phyloP scores from a whole-genome alignment of 2,113 vertebrate genomes.

The Eulacestoma nigropectus region DNA sequence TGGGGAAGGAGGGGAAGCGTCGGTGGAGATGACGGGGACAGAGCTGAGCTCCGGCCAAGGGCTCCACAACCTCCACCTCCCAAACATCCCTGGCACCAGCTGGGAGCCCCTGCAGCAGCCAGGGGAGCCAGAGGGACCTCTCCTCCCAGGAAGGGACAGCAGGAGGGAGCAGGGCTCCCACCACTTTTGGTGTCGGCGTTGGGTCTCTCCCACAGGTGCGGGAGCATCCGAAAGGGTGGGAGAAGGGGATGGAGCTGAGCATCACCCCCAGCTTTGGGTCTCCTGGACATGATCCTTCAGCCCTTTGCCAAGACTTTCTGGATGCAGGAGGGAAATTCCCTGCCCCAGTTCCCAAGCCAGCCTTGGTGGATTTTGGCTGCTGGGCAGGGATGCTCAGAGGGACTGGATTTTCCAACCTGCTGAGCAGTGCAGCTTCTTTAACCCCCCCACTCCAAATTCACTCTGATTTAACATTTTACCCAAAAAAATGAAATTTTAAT shows the following conservation, averaged over 20 bases:
- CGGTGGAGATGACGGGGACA: background rate
- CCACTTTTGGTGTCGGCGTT: rapidly evolving
- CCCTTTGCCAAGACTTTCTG: background rate
- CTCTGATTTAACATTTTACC: background rate
- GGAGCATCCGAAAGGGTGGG: background rate
- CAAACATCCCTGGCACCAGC: background rate
- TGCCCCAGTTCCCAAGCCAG: background rate
- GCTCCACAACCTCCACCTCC: background rate
- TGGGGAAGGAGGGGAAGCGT: background rate
- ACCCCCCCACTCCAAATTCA: background rate
- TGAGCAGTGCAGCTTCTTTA: background rate
- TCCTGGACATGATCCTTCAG: background rate
- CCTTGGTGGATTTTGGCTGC: background rate
- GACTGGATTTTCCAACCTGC: background rate
- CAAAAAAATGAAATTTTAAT: background rate
- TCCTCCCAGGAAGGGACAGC: background rate
- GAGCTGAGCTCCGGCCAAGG: background rate
- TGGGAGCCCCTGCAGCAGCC: background rate
- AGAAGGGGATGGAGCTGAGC: background rate
- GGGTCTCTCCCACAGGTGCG: background rate
- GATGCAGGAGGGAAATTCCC: background rate
- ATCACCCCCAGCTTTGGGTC: background rate
- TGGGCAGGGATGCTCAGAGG: background rate
- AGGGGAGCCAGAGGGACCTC: background rate
- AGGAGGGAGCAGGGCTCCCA: background rate